Conservation (phyloP, 2,888 invertebrate genomes). For the Osedax frankpressi region DNA sequence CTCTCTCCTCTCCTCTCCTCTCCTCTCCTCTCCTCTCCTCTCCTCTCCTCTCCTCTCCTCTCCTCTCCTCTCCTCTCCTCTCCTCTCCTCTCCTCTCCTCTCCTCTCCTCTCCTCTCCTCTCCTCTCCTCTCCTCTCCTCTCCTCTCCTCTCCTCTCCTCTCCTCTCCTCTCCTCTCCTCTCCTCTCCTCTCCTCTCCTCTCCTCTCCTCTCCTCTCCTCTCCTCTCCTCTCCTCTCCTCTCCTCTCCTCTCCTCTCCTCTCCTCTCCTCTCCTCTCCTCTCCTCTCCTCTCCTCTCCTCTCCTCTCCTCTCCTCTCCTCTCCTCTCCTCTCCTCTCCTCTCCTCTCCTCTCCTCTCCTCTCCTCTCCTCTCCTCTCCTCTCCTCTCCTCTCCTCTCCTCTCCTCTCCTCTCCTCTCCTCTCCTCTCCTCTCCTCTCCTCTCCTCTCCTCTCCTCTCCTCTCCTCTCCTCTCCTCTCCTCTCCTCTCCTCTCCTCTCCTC, state of each 20-base stretch:
- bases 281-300: conserved; percentile 40
- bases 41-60: neutral
- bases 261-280: neutral
- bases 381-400: neutral
- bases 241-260: neutral
- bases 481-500: neutral
- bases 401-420: conserved; percentile 40
- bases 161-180: neutral
- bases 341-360: neutral
- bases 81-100: neutral
- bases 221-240: neutral
- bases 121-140: neutral
- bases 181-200: conserved; percentile 40
- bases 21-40: neutral
- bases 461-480: neutral
- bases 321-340: neutral
- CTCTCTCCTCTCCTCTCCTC: neutral
- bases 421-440: neutral
- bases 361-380: neutral
- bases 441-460: neutral
- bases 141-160: neutral
- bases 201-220: neutral
- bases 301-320: neutral
- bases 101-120: neutral
- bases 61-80: no score